Conservation (phyloP, 2,113 vertebrate species). For the Monopterus albus region DNA sequence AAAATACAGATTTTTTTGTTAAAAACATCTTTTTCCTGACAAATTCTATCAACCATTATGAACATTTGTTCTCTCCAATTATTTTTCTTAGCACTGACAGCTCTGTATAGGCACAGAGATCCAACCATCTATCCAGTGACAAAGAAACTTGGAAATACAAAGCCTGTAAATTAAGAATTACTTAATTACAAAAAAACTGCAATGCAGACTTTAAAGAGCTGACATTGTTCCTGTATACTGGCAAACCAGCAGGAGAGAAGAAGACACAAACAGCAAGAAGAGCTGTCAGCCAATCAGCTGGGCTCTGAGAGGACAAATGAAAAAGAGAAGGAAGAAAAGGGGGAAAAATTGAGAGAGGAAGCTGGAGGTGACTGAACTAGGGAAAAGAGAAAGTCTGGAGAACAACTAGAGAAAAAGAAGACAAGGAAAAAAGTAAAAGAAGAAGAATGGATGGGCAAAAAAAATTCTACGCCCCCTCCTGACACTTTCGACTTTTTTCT, state of each 20-base stretch:
- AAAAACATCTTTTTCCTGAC: background rate
- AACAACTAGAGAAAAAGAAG: background rate
- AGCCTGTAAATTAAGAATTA: background rate
- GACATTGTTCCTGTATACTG: constrained; percentile 5
- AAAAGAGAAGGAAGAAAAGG: background rate
- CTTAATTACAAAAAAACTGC: background rate
- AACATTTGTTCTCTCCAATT: constrained; percentile 6
- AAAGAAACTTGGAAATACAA: background rate
- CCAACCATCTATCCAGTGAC: background rate
- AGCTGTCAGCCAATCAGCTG: background rate
- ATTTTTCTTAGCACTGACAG: background rate
- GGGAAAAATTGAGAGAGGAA: background rate
- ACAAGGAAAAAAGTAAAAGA: background rate
- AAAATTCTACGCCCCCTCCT: background rate
- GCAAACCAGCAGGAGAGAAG: constrained; percentile 29
- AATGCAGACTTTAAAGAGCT: constrained; percentile 6
- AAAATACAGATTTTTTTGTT: background rate
- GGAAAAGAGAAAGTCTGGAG: background rate
- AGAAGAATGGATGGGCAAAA: constrained; percentile 7
- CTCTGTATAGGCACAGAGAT: background rate
- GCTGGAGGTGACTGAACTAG: background rate
- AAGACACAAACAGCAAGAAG: too few relatives aligned
- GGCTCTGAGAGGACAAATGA: background rate
- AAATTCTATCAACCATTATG: background rate
- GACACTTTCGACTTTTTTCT: background rate